Evolutionary conservation across 2,797 vertebrate species (phyloP), one percentile per base, ranked within the genome.

Genomic region (Simalia tracyae): DNA sequence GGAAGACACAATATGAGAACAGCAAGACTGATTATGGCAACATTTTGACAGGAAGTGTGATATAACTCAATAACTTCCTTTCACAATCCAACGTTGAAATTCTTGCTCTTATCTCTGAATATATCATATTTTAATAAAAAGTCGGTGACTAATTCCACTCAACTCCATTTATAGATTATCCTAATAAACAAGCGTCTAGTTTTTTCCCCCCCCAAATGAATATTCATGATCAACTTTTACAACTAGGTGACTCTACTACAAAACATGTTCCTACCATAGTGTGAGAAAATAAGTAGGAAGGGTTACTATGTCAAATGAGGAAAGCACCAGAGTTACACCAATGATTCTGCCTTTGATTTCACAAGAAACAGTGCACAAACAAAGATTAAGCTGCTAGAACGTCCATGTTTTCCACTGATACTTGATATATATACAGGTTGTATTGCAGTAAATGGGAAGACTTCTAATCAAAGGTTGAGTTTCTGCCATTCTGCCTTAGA

Each of bases 141-240:
- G 60, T 28, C 50, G 64, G 8, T 42, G 28, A 72, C 91, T 91
- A 0, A 88, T 93, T 93, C 42, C 88, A 86, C 76, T 42, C 6
- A 1, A n/a, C 93, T 93, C 93, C 2, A 89, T 57, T 63, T 94
- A 8, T 93, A 89, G 89, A 85, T n/a, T 50, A 60, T n/a, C 86
- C 11, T 0, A 1, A 68, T 86, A 88, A 91, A 91, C 89, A 60
- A 22, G 84, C 7, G 12, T 46, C 68, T 89, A 59, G 7, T 64
- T 92, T 61, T 68, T 12, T 19, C 86, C 31, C 24, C 46, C 11
- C 72, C 36, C 36, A 15, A 91, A 94, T 95, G 90, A 94, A 95
- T 91, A 94, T 50, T 91, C 63, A 61, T 22, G 76, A 31, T 87
- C 94, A 91, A 1, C 90, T 92, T 94, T 94, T 87, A 86, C 84